Base-by-base conservation (phyloP, 2,797 vertebrate species). In the Acanthornis magna region DNA sequence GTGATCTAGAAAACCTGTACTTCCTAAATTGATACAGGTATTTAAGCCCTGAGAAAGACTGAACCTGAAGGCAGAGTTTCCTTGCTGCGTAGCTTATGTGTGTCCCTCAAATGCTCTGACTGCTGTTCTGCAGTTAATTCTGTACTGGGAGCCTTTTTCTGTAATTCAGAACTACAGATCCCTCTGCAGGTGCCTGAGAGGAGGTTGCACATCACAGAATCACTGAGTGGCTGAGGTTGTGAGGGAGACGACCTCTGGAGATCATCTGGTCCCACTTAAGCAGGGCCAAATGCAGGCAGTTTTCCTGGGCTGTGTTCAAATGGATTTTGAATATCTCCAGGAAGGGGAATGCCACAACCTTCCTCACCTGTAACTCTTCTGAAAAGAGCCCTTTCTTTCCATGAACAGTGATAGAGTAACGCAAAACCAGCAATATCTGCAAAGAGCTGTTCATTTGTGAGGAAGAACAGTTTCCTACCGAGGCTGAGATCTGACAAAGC, bases 401-500 rank as follows among this genome's bases (percentile, higher is more conserved):
- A 7, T 26, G 20, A 66, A 18, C 15, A 20, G 29, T 22, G 47
- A 26, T 50, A 14, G 76, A n/a, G 18, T 93, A 73, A 82, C 71
- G 76, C 42, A 42, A 95, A 77, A 96, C 75, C 50, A 43, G 43
- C 84, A 89, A 29, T 91, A 84, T 54, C 79, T 71, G 54, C 60
- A 50, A 83, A 82, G 55, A 75, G 38, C 21, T 85, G 67, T 73
- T 70, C 27, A 43, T 82, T 92, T 84, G 42, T 54, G 40, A 71
- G 67, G 84, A 97, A 79, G 34, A 57, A 68, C 3, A 1, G 5
- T 82, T 94, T 93, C 40, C 54, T 75, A 42, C 55, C 34, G 67
- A 88, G 94, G 88, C 60, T 94, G 87, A 95, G 89, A 94, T 94
- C 53, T 61, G 78, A 65, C 67, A 77, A 66, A 95, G 42, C 36